Base-by-base conservation (phyloP, 2,113 vertebrate species). In the Chaetorhynchus papuensis region DNA sequence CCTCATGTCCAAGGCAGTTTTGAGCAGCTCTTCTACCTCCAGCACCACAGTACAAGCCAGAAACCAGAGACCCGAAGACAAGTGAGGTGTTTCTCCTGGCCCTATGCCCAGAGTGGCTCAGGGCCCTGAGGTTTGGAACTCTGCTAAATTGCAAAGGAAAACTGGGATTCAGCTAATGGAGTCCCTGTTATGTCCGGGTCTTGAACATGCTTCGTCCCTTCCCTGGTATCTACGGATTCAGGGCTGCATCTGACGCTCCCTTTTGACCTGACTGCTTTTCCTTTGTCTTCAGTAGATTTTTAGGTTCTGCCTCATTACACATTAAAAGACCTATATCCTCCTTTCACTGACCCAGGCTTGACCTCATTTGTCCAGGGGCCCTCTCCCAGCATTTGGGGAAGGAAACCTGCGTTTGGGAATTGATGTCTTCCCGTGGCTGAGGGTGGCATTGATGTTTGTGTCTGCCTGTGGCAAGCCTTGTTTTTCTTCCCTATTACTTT, bases 301-400 rank as follows among this genome's bases (percentile, higher is more conserved):
- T 54, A 91, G 15, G 42, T 95, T 91, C 87, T 91, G 90, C 59
- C 12, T 94, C 91, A 90, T 71, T 89, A 47, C 84, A 82, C 89
- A 53, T 75, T 82, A 61, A 87, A 91, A 91, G 80, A 49, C 28
- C 23, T 85, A 37, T 76, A 95, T 72, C 78, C 78, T 93, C 78
- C 71, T 96, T 93, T 92, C 63, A 37, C 30, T 93, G 83, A 93
- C 90, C 79, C 79, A 72, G 77, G 47, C 33, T 70, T 93, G 93
- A 87, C 90, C 79, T 94, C 60, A 19, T 63, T 92, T 77, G 28
- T 74, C 24, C 88, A 78, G 79, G 27, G 54, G 42, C 82, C 68
- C 63, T 27, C 69, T 83, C 33, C 15, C 47, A 85, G 59, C 59
- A 17, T 72, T 37, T 83, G 37, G 59, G 33, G 28, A 91, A 88